Base-by-base conservation (phyloP, 2,888 invertebrate species). In the Germaria angustata region DNA sequence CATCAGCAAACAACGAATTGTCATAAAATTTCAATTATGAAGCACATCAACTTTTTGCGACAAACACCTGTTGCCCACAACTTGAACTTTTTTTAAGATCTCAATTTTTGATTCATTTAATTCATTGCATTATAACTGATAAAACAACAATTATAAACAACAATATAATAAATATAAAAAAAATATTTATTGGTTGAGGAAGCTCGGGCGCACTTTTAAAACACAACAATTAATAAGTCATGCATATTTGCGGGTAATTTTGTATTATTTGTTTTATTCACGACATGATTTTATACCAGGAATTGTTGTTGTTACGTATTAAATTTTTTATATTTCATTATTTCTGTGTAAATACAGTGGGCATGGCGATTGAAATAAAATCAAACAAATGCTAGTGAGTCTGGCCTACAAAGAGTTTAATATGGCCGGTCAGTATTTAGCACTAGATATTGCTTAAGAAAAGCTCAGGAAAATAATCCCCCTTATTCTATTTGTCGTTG, bases 21-120 rank as follows among this genome's bases (percentile, higher is more conserved):
- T 20, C 41, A 55, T 32, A 22, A 20, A 13, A 20, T 44, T 69
- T 41, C n/a, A 69, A 44, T 32, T 69, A 55, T 34, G n/a, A 24
- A 51, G n/a, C 8, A 20, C 22, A 15, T 9, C 55, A 69, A 41
- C 15, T 20, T 57, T 44, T 44, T 34, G 41, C n/a, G 17, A 1
- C 6, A 57, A 41, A 44, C 69, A 69, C 69, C 69, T 69, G 69
- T 69, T 69, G 69, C 24, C 34, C 32, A 44, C n/a, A 32, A 55
- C n/a, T 22, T 57, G 2, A 69, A 22, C n/a, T 4, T 17, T 22
- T 51, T 68, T 53, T 8, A 15, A 32, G 20, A 7, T n/a, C 28
- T 13, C 13, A 17, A 20, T n/a, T 55, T 44, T 28, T 69, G 5
- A 2, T 69, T 32, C 9, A 55, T 32, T 32, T 55, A 6, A 24